These are phyloP conservation scores for Cephalopachus bancanus DNA, from an alignment of 2,797 vertebrate genomes.

Conservation along the genomic window DNA sequence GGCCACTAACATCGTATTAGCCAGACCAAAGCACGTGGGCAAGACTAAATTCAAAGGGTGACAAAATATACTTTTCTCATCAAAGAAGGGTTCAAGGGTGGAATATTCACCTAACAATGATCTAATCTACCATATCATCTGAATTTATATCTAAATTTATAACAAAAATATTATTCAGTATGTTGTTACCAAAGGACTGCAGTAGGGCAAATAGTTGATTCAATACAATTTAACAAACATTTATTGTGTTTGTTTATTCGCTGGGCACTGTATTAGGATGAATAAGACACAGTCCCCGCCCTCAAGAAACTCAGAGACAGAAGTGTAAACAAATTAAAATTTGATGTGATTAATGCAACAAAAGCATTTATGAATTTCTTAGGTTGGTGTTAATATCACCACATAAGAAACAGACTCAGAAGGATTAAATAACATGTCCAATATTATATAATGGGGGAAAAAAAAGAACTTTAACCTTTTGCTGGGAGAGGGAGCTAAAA, in stretches of 20 bases:
- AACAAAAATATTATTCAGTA: not conserved
- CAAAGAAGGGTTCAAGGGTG: not conserved
- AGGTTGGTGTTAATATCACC: not conserved
- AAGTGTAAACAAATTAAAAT: slow-evolving; percentile 37
- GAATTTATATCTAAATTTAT: slow-evolving; percentile 26
- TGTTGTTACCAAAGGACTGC: slow-evolving; percentile 4
- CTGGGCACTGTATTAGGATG: not conserved
- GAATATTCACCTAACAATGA: not conserved
- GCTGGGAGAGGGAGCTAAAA: not conserved
- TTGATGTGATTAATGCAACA: not conserved
- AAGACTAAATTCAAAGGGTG: not conserved
- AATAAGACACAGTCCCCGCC: not conserved
- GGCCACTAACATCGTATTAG: not conserved
- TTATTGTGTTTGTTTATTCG: not conserved
- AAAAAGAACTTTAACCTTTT: slow-evolving; percentile 3
- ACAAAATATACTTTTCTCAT: not conserved
- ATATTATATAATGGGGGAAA: not conserved
- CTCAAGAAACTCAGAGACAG: not conserved
- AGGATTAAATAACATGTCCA: not conserved
- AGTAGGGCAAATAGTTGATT: not conserved
- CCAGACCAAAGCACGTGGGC: not conserved
- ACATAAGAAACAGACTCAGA: not conserved
- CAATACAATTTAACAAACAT: not conserved
- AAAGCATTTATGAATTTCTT: not conserved
- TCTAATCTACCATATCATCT: not conserved